Evolutionary conservation across 2,113 vertebrate species (phyloP).

Genomic region (Macrotus californicus): DNA sequence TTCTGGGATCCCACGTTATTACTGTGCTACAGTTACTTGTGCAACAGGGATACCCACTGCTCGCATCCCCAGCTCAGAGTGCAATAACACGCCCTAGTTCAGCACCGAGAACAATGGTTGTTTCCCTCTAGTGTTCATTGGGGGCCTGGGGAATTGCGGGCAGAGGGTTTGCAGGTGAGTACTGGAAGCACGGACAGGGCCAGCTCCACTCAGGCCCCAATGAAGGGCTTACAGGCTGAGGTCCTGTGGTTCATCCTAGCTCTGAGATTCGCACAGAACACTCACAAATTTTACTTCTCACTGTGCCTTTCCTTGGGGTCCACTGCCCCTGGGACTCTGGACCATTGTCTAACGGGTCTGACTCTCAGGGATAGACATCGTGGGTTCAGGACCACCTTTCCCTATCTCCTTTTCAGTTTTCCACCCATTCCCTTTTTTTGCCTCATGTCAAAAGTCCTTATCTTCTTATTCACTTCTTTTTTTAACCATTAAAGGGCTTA

Average conservation of each 20-base stretch:
- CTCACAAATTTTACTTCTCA: neutral
- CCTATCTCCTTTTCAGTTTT: neutral
- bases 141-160: neutral
- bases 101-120: neutral
- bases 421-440: neutral
- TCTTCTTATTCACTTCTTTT: neutral
- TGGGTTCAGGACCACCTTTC: neutral
- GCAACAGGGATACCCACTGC: neutral
- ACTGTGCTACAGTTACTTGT: neutral
- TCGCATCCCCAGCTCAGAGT: neutral
- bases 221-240: neutral
- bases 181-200: neutral
- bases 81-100: fast-evolving
- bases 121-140: neutral
- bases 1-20: neutral
- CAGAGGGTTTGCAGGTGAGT: neutral
- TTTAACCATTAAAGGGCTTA: neutral
- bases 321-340: neutral
- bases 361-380: neutral
- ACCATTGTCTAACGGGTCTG: neutral
- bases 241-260: neutral
- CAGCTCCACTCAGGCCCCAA: neutral
- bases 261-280: neutral
- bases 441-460: neutral
- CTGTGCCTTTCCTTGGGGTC: neutral